Conservation (phyloP, 1,140 invertebrate genomes). For the Camponotus pennsylvanicus region DNA sequence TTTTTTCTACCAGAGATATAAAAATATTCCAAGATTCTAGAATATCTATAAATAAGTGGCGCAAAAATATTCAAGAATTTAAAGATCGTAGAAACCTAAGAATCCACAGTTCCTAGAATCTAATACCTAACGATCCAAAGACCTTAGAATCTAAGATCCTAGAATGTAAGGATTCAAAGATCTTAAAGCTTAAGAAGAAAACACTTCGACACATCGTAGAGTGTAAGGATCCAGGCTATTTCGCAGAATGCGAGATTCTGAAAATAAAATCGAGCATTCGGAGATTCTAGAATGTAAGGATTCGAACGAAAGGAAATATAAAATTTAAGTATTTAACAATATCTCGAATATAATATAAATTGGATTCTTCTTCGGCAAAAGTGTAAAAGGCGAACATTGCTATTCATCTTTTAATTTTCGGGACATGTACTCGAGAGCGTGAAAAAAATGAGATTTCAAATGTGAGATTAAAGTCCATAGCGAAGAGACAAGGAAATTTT, state of each 20-base stretch:
- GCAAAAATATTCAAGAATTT: conserved; percentile 45
- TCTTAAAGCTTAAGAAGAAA: conserved; percentile 37
- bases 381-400: not conserved
- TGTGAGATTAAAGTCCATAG: not conserved
- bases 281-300: conserved; percentile 55
- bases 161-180: conserved; percentile 55
- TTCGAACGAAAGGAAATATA: conserved; percentile 15
- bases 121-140: conserved; percentile 56
- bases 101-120: conserved; percentile 62
- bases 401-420: not conserved
- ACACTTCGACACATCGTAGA: conserved; percentile 43
- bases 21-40: conserved; percentile 33
- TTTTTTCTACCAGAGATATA: not conserved
- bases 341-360: conserved; percentile 11
- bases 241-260: not conserved
- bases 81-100: conserved; percentile 54
- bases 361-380: not conserved
- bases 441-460: not conserved
- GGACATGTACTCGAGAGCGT: not conserved
- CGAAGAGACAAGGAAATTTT: not conserved
- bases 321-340: conserved; percentile 16
- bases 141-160: conserved; percentile 58
- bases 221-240: conserved; percentile 41
- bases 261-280: conserved; percentile 18
- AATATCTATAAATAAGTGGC: conserved; percentile 20